Evolutionary conservation across 2,113 vertebrate genomes (phyloP).

Genomic region (Anarrhichthys ocellatus): DNA sequence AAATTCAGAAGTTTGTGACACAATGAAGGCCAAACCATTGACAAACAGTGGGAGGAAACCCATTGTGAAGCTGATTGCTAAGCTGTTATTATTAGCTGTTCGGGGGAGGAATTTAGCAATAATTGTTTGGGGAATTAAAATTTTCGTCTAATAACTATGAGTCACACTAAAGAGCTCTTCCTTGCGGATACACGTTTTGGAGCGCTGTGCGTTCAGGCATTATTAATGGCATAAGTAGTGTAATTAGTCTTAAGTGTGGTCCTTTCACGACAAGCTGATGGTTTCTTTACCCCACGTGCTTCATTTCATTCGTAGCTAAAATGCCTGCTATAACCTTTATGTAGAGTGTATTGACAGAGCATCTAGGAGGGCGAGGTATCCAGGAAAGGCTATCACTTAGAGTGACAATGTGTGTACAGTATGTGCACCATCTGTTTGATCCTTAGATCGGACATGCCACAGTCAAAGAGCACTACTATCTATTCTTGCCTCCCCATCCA

Average conservation of each 20-base stretch:
- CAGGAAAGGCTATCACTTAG: constrained; percentile 19
- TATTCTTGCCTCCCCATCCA: constrained; percentile 6
- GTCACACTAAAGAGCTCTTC: constrained; percentile 9
- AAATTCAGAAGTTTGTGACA: neutral
- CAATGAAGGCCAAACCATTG: constrained; percentile 1
- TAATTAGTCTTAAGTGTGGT: constrained; percentile 54
- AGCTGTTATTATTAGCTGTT: neutral
- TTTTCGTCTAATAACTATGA: constrained; percentile 22
- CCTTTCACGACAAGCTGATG: constrained; percentile 7
- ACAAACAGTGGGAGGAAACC: neutral
- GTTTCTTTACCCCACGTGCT: neutral
- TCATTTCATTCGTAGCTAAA: constrained; percentile 4
- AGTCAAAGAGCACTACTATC: constrained; percentile 48
- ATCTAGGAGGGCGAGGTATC: constrained; percentile 16
- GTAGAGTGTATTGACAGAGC: constrained; percentile 1
- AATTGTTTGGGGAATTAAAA: neutral
- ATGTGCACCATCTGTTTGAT: constrained; percentile 37
- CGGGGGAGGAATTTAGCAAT: neutral
- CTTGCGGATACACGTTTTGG: neutral
- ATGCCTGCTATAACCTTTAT: neutral
- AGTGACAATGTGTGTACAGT: constrained; percentile 24
- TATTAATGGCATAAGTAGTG: constrained; percentile 44
- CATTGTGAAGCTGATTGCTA: neutral
- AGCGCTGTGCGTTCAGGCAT: constrained; percentile 3
- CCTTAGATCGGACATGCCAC: constrained; percentile 37